A percentile compares a stretch with the other conserved stretches of the same genome.
phyloP scores from a whole-genome alignment of 2,888 invertebrate genomes.

The Pterostichus niger region DNA sequence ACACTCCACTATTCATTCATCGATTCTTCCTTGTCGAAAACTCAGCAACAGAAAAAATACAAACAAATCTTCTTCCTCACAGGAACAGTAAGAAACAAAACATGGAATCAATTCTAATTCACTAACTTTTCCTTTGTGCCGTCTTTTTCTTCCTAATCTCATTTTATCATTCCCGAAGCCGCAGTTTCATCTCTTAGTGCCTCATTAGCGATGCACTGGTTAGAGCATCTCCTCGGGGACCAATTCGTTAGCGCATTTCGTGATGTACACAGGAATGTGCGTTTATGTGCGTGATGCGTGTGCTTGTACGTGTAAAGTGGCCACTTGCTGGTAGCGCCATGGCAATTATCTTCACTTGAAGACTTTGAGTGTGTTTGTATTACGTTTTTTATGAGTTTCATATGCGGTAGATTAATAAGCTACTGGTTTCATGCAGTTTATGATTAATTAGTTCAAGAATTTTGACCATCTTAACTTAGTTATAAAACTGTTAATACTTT shows the following conservation, averaged over 20 bases:
- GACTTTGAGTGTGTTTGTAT: constrained; percentile 22
- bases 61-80: constrained; percentile 37
- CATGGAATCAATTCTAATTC: constrained; percentile 44
- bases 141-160: constrained; percentile 5
- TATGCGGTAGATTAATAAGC: constrained; percentile 1
- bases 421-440: constrained; percentile 28
- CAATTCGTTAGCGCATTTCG: too few species aligned
- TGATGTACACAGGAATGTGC: constrained; percentile 9
- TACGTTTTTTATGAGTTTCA: constrained; percentile 12
- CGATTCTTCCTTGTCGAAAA: constrained; percentile 21
- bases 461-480: constrained; percentile 18
- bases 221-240: not conserved
- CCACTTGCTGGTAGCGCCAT: constrained; percentile 38
- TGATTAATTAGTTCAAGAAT: constrained; percentile 46
- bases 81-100: constrained; percentile 44
- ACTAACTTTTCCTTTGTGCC: constrained; percentile 46
- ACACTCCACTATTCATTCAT: constrained; percentile 25
- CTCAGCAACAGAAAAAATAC: constrained; percentile 10
- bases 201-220: constrained; percentile 26
- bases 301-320: constrained; percentile 14
- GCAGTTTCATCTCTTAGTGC: constrained; percentile 3
- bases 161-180: constrained; percentile 21
- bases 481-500: constrained; percentile 29
- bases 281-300: constrained; percentile 1
- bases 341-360: constrained; percentile 38